Conservation (phyloP, 2,113 vertebrate genomes). For the Chloroceryle aenea region DNA sequence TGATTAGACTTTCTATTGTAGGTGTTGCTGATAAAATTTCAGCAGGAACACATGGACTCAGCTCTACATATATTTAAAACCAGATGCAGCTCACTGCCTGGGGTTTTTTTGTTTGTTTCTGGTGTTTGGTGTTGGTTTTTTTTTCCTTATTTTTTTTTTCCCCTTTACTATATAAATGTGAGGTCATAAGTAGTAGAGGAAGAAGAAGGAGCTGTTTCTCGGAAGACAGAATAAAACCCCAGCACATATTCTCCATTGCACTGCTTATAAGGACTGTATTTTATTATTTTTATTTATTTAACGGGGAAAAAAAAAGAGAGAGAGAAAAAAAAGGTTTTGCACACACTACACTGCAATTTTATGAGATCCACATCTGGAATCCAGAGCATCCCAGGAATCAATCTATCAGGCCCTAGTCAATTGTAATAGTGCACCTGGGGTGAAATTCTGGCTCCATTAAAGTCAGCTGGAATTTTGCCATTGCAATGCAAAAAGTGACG, state of each 20-base stretch:
- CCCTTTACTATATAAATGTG: neutral
- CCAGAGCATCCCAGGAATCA: slow-evolving; percentile 72
- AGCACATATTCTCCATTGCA: neutral
- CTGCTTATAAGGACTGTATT: neutral
- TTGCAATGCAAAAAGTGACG: slow-evolving; percentile 54
- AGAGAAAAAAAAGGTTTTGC: neutral
- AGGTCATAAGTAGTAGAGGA: neutral
- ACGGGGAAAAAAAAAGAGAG: rapidly evolving
- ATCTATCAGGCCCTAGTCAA: slow-evolving; percentile 67
- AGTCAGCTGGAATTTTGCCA: slow-evolving; percentile 60
- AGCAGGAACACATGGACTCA: slow-evolving; percentile 22
- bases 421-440: slow-evolving; percentile 68
- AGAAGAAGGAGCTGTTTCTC: slow-evolving; percentile 4
- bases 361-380: slow-evolving; percentile 69
- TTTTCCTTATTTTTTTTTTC: rapidly evolving
- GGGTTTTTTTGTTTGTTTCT: neutral
- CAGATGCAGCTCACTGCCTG: neutral
- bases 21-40: slow-evolving; percentile 55
- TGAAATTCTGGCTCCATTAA: slow-evolving; percentile 64
- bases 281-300: slow-evolving; percentile 53
- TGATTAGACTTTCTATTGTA: slow-evolving; percentile 41
- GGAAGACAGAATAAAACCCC: neutral
- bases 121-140: neutral
- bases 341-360: slow-evolving; percentile 16
- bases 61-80: neutral